Evolutionary conservation across 2,888 invertebrate genomes (phyloP).

Genomic region (Leptinotarsa peninsularis): DNA sequence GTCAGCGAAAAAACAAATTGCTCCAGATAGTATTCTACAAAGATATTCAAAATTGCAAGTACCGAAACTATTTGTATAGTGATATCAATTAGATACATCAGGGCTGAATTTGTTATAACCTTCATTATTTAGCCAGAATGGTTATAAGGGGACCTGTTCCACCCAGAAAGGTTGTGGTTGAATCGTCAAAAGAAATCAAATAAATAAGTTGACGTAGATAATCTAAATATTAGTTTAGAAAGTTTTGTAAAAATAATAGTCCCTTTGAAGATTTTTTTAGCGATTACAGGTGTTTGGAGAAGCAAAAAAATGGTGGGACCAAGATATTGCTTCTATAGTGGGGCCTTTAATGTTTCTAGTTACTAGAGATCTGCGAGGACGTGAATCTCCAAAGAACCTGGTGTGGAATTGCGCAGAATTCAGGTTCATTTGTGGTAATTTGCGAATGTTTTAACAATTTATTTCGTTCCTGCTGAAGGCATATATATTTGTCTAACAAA

Average conservation of each 20-base stretch:
- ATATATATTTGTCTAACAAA: background rate
- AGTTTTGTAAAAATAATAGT: slow-evolving; percentile 10
- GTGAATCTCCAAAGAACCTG: background rate
- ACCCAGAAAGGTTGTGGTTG: background rate
- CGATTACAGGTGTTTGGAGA: slow-evolving; percentile 25
- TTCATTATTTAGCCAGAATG: background rate
- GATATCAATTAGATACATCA: background rate
- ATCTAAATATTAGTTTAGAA: background rate
- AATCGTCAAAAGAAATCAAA: background rate
- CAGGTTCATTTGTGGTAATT: too few relatives aligned
- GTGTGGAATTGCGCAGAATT: background rate
- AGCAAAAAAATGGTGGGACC: slow-evolving; percentile 50
- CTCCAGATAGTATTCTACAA: background rate
- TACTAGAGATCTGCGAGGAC: slow-evolving; percentile 9
- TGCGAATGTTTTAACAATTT: too few relatives aligned
- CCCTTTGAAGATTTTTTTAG: background rate
- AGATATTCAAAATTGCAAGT: background rate
- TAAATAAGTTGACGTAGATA: background rate
- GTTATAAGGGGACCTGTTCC: background rate
- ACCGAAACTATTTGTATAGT: background rate
- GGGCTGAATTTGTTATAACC: too few relatives aligned
- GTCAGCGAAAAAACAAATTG: too few relatives aligned
- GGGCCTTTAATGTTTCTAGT: slow-evolving; percentile 49
- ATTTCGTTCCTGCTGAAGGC: background rate
- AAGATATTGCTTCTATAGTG: slow-evolving; percentile 54